Evolutionary conservation across 30 jellyfish, hydroid and myxozoan genomes (phyloP).

Genomic region (Cassiopea andromeda): DNA sequence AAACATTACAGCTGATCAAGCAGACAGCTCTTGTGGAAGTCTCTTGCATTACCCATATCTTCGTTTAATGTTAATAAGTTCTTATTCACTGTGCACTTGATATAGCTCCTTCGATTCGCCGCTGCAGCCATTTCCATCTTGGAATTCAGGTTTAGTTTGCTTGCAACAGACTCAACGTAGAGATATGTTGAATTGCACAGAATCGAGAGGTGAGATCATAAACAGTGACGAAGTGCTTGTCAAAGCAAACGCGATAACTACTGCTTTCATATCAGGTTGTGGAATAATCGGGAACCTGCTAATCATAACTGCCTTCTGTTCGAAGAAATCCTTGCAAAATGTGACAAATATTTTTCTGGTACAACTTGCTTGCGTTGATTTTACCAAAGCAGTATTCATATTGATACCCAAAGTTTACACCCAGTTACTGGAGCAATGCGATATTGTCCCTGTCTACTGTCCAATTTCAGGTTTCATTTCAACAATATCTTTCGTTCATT

Average conservation of each 20-base stretch:
- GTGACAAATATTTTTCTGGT: constrained; percentile 39
- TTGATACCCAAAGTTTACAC: constrained; percentile 36
- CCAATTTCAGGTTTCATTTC: constrained; percentile 71
- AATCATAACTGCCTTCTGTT: constrained; percentile 27
- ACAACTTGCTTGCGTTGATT: constrained; percentile 55
- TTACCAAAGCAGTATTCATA: constrained; percentile 30
- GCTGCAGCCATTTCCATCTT: no score
- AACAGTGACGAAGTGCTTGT: not conserved
- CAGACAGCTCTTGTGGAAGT: not conserved
- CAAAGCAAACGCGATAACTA: not conserved
- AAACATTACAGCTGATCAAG: not conserved
- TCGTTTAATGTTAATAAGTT: no score
- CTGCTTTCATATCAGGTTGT: constrained; percentile 18
- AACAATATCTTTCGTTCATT: constrained; percentile 48
- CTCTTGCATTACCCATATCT: no score
- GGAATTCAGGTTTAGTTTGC: no score
- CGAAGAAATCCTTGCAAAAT: constrained; percentile 25
- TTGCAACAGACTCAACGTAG: no score
- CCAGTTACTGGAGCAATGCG: not conserved
- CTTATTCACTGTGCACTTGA: no score
- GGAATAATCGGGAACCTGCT: constrained; percentile 28
- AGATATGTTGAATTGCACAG: constrained; percentile 2
- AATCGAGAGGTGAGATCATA: not conserved
- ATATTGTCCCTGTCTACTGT: constrained; percentile 31
- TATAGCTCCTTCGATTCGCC: no score